Percentiles rank a stretch among this genome's conserved stretches.
Evolutionary conservation across 2,888 invertebrate species (phyloP).

Genomic region (Listrodromus nycthemerus): DNA sequence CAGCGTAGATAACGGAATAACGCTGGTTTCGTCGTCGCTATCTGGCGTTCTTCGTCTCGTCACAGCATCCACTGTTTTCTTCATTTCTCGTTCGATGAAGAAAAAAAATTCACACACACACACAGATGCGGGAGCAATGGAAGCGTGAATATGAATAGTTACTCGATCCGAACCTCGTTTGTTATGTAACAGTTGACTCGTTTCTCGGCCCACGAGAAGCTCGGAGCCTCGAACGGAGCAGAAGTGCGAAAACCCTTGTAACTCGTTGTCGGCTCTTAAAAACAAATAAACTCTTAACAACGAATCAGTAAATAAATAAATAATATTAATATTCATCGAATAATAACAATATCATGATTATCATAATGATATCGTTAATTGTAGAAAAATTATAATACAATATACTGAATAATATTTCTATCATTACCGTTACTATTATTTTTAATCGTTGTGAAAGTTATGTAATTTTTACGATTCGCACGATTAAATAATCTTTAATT

Average conservation of each 20-base stretch:
- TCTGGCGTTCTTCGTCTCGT: not conserved
- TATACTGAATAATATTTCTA: too few species aligned
- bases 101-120: not conserved
- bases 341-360: not conserved
- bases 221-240: not conserved
- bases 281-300: not conserved
- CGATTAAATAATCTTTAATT: too few species aligned
- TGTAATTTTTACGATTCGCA: too few species aligned
- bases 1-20: not conserved
- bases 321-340: not conserved
- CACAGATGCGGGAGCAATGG: not conserved
- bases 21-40: not conserved
- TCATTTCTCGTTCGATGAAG: not conserved
- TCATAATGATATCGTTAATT: too few species aligned
- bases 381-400: too few species aligned
- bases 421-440: too few species aligned
- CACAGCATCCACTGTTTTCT: constrained; percentile 7
- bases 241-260: not conserved
- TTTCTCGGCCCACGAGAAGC: constrained; percentile 8
- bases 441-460: too few species aligned
- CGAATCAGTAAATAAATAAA: not conserved
- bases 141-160: not conserved
- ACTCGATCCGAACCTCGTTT: not conserved
- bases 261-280: not conserved
- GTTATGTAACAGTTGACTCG: constrained; percentile 1